phyloP scores from a whole-genome alignment of 2,113 vertebrate species.

The Phaethornis superciliosus region DNA sequence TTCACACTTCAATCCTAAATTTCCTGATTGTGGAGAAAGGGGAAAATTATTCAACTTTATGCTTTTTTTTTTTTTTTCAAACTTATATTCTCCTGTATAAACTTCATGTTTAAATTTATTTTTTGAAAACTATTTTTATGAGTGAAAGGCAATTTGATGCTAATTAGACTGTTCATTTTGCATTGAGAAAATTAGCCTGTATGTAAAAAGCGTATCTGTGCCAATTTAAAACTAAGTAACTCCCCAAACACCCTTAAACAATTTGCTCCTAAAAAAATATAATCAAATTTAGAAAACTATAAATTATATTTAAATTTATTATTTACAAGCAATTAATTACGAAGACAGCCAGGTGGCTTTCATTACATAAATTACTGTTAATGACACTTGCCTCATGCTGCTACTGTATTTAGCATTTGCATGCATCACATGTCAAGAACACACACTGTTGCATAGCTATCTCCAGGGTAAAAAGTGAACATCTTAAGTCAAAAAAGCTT shows the following conservation, averaged over 20 bases:
- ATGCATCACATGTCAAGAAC: slow-evolving; percentile 85
- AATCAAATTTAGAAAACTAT: slow-evolving; percentile 85
- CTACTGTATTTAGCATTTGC: slow-evolving; percentile 89
- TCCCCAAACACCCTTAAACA: slow-evolving; percentile 13
- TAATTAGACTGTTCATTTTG: slow-evolving; percentile 10
- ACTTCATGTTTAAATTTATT: neutral
- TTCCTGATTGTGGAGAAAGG: neutral
- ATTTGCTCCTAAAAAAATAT: slow-evolving; percentile 74
- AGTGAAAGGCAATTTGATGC: neutral
- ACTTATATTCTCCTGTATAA: neutral
- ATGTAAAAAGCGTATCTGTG: neutral
- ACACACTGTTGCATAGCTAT: slow-evolving; percentile 75
- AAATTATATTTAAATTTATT: slow-evolving; percentile 92
- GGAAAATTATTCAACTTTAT: neutral
- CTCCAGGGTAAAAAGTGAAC: slow-evolving; percentile 78
- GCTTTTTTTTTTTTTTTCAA: neutral
- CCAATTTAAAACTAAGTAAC: slow-evolving; percentile 27
- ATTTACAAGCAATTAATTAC: slow-evolving; percentile 98
- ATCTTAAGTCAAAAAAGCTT: slow-evolving; percentile 42
- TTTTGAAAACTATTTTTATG: slow-evolving; percentile 16
- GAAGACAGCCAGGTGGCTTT: slow-evolving; percentile 89
- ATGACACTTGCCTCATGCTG: slow-evolving; percentile 94
- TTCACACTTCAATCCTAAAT: neutral
- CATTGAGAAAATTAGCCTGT: neutral
- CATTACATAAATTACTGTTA: slow-evolving; percentile 95